Conservation (phyloP, 2,888 invertebrate genomes). For the Trissolcus brochymenae region DNA sequence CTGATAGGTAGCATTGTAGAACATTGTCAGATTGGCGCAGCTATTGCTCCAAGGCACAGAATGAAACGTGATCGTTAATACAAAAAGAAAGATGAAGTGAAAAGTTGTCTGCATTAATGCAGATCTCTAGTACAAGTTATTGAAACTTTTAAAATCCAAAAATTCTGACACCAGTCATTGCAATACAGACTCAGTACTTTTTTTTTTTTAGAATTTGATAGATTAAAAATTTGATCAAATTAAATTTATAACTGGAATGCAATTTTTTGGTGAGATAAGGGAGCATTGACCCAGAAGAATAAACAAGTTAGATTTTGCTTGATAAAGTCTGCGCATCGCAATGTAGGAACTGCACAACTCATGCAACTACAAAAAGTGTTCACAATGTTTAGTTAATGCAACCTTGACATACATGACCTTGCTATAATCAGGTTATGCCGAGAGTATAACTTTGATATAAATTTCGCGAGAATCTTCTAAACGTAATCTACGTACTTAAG, state of each 20-base stretch:
- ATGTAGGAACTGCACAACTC: conserved; percentile 3
- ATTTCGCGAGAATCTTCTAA: conserved; percentile 12
- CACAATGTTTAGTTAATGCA: conserved; percentile 16
- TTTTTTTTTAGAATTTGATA: no score
- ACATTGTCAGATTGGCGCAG: background rate
- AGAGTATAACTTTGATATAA: conserved; percentile 23
- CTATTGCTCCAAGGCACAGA: conserved; percentile 8
- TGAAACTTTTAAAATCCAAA: background rate
- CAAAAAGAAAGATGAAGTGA: conserved; percentile 24
- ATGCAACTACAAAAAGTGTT: conserved; percentile 11
- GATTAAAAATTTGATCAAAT: no score
- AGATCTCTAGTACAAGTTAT: conserved; percentile 8
- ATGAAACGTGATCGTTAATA: conserved; percentile 15
- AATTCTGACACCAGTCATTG: no score
- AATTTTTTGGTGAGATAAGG: no score
- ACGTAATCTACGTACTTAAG: background rate
- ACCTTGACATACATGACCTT: conserved; percentile 32
- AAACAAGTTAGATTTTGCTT: background rate
- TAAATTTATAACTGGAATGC: no score
- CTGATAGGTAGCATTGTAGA: background rate
- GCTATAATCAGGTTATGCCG: conserved; percentile 18
- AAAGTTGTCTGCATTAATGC: conserved; percentile 15
- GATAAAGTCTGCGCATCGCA: background rate
- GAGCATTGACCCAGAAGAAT: conserved; percentile 8
- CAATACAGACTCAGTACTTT: no score